Evolutionary conservation across 2,797 vertebrate species (phyloP), one percentile per base, ranked within the genome.

Genomic region (Myotis vivesi): DNA sequence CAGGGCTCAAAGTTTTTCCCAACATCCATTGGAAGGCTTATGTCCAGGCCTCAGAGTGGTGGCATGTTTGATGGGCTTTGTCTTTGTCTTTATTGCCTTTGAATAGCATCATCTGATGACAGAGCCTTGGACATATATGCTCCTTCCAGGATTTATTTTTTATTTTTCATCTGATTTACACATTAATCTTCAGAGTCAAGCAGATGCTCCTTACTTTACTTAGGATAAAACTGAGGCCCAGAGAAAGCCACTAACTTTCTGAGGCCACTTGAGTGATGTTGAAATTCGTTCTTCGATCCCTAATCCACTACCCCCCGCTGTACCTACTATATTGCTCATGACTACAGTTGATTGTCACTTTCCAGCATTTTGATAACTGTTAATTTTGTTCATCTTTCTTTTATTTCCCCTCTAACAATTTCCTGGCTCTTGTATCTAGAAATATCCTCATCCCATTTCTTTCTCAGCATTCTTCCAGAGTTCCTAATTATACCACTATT

Each of bases 1-100:
- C 51, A 51, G 38, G 64, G 94, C 94, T 96, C 87, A 93, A 94
- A 71, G 83, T 53, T 91, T 95, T 80, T 51, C 85, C 87, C 79
- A 83, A 76, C 59, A 92, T 53, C 12, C 25, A 49, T 80, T 95
- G 79, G 77, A 92, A 69, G 62, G 36, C 44, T 73, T 30, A 20
- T 30, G 72, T 66, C 46, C 66, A 33, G 44, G 49, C 76, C 68
- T 72, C 75, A 5, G 5, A 25, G 80, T 2, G 2, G 36, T 66
- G 28, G 68, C 44, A 1, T 1, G 8, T 73, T 79, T 87, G 66
- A 62, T 62, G 53, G 38, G 8, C 72, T 44, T 36, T 89, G 20
- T 81, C 77, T 95, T 75, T 41, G 55, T 55, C 28, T 51, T 72
- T n/a, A 5, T 49, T 72, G 80, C 79, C 81, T 95, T 66, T 91